Evolutionary conservation across 2,797 vertebrate species (phyloP).

Genomic region (Perodicticus potto): DNA sequence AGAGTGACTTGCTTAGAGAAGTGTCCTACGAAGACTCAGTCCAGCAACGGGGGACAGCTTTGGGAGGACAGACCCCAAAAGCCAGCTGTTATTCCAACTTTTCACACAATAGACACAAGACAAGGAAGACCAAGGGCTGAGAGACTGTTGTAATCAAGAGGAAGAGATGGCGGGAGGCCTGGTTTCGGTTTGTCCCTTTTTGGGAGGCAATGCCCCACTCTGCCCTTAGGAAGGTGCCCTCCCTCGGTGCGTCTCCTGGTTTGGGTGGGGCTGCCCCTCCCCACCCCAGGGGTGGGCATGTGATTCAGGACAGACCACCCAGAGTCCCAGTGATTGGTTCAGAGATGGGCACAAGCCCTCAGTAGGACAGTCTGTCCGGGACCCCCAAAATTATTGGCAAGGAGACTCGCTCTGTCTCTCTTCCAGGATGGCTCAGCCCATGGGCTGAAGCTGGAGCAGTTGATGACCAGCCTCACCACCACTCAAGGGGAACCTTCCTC

Average conservation of each 20-base stretch:
- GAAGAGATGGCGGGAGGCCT: not conserved
- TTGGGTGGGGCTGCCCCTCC: not conserved
- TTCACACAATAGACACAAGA: not conserved
- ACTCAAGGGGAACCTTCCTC: not conserved
- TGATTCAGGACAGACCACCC: not conserved
- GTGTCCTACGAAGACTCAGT: not conserved
- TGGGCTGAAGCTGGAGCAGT: not conserved
- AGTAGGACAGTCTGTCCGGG: not conserved
- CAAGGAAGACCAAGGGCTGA: not conserved
- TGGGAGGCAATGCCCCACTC: not conserved
- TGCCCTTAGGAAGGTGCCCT: not conserved
- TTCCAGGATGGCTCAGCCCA: not conserved
- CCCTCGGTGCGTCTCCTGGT: not conserved
- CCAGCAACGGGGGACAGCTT: not conserved
- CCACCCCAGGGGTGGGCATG: not conserved
- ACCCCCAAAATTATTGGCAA: not conserved
- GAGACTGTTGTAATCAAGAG: not conserved
- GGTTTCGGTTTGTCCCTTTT: not conserved
- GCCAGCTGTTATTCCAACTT: too few relatives aligned
- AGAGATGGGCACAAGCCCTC: not conserved
- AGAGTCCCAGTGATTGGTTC: not conserved
- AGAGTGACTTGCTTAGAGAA: not conserved
- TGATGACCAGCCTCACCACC: too few relatives aligned
- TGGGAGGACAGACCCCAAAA: too few relatives aligned
- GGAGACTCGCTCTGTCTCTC: not conserved